These are phyloP conservation scores for Semaprochilodus insignis DNA, from an alignment of 2,797 vertebrate species.

Conservation along the genomic window DNA sequence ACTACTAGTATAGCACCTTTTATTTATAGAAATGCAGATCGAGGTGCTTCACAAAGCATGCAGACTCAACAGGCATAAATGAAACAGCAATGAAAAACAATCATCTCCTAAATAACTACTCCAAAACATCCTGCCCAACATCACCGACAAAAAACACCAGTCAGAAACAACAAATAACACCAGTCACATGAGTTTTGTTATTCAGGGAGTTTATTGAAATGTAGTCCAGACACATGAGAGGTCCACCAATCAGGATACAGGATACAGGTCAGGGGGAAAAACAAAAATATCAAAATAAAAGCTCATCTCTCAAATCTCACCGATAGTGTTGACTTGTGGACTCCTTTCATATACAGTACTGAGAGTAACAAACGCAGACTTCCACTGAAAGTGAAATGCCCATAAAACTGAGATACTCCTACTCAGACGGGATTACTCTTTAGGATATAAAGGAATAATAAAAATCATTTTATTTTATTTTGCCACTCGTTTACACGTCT, in stretches of 20 bases:
- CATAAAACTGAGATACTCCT: not conserved
- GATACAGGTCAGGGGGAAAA: not conserved
- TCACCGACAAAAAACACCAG: not conserved
- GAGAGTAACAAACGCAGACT: not conserved
- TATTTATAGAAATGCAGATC: not conserved
- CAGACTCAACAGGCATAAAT: not conserved
- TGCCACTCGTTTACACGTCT: not conserved
- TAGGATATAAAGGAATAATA: too few relatives aligned
- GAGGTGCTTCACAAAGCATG: not conserved
- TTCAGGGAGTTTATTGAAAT: slow-evolving; percentile 53
- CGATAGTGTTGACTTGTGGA: not conserved
- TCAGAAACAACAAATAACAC: not conserved
- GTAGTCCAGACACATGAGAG: slow-evolving; percentile 25
- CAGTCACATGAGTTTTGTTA: not conserved
- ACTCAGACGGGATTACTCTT: too few relatives aligned
- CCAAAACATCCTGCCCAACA: not conserved
- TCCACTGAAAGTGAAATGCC: not conserved
- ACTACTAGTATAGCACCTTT: not conserved
- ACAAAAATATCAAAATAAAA: not conserved
- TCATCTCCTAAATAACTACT: not conserved
- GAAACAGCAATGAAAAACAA: not conserved
- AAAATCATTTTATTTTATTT: not conserved
- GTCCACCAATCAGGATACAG: slow-evolving; percentile 16
- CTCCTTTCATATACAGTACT: not conserved
- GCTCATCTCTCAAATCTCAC: not conserved